Evolutionary conservation across 2,797 vertebrate species (phyloP).

Genomic region (Sternotherus odoratus): DNA sequence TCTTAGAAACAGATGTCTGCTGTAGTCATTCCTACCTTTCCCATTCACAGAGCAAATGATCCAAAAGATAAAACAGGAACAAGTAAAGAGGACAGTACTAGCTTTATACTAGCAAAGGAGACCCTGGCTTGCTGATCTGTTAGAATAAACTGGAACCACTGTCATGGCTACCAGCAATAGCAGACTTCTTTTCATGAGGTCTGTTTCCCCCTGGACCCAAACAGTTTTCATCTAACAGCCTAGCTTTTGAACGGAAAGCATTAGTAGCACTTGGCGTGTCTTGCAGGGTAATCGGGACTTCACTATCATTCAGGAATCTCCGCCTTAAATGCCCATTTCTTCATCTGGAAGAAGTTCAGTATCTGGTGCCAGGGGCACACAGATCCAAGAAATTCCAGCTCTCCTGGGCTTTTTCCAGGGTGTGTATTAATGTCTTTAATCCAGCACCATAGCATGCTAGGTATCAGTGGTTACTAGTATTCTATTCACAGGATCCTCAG

Average conservation of each 20-base stretch:
- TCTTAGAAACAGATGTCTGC: too few species aligned
- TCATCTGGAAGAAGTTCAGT: neutral
- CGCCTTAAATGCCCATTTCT: neutral
- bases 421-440: neutral
- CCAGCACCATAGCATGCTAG: neutral
- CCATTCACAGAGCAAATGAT: neutral
- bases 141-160: neutral
- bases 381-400: neutral
- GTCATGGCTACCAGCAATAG: neutral
- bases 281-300: neutral
- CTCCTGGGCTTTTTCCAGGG: neutral
- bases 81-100: neutral
- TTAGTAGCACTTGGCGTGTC: neutral
- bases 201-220: neutral
- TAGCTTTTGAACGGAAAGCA: neutral
- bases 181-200: neutral
- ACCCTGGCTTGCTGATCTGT: neutral
- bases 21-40: too few species aligned
- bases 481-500: neutral
- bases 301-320: neutral
- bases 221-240: neutral
- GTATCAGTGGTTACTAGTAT: neutral
- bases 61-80: neutral
- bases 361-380: neutral
- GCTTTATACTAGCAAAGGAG: neutral